Evolutionary conservation across 2,888 invertebrate genomes (phyloP).

Genomic region (Tachystola acroxantha): DNA sequence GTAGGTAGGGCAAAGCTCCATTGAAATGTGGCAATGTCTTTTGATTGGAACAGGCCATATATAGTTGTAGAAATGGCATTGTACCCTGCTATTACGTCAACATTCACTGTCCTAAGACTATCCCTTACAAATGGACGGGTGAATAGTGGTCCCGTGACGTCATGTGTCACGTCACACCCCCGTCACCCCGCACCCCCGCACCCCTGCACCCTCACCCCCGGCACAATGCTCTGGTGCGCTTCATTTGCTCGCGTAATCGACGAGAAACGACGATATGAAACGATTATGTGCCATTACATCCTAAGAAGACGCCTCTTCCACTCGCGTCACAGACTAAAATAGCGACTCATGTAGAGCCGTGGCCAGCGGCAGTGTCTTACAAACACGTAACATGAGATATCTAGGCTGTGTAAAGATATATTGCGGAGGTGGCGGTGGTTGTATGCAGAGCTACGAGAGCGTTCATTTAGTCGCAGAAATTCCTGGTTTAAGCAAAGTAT

Average conservation of each 20-base stretch:
- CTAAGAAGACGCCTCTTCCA: constrained; percentile 6
- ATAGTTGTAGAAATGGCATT: too few species aligned
- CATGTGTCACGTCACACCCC: too few species aligned
- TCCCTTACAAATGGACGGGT: too few species aligned
- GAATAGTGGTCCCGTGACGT: too few species aligned
- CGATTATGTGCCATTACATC: constrained; percentile 35
- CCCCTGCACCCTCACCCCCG: neutral
- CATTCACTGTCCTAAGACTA: too few species aligned
- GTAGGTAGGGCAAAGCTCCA: too few species aligned
- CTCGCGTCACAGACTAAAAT: constrained; percentile 20
- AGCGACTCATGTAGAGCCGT: neutral
- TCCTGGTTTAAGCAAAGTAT: constrained; percentile 30
- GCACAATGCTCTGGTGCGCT: constrained; percentile 44
- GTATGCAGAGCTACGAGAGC: constrained; percentile 19
- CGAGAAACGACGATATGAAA: constrained; percentile 55
- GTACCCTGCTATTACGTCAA: too few species aligned
- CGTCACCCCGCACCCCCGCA: too few species aligned
- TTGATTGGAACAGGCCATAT: too few species aligned
- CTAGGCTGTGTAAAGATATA: constrained; percentile 20
- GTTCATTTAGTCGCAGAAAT: constrained; percentile 32
- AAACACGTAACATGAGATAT: neutral
- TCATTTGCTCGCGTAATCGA: constrained; percentile 58
- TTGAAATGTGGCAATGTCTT: too few species aligned
- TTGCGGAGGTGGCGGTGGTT: constrained; percentile 5
- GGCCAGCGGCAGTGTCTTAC: constrained; percentile 4